phyloP scores from a whole-genome alignment of 2,888 invertebrate genomes.

The Acleris cristana region DNA sequence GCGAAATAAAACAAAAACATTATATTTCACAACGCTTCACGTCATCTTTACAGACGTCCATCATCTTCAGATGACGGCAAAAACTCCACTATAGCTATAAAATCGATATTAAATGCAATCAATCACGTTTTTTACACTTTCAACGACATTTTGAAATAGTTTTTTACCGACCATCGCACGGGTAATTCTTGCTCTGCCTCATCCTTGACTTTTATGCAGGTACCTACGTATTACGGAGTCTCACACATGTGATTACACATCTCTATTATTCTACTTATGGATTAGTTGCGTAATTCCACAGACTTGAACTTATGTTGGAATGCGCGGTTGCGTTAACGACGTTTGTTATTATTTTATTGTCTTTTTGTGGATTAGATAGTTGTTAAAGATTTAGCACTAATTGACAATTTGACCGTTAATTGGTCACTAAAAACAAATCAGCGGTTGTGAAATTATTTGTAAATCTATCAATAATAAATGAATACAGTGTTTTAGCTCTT shows the following conservation, averaged over 20 bases:
- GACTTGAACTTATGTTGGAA: conserved; percentile 19
- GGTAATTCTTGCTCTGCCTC: conserved; percentile 17
- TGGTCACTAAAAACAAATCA: too few relatives aligned
- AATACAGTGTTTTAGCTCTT: too few relatives aligned
- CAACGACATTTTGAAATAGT: conserved; percentile 31
- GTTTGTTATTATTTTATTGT: conserved; percentile 19
- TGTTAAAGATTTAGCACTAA: too few relatives aligned
- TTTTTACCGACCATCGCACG: conserved; percentile 19
- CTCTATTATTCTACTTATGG: conserved; percentile 33
- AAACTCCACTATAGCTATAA: neutral
- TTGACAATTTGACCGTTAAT: too few relatives aligned
- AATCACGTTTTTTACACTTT: conserved; percentile 10
- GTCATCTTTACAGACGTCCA: neutral
- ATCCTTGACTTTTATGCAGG: conserved; percentile 34
- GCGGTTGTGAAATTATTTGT: too few relatives aligned
- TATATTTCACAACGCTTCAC: neutral
- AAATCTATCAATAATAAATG: too few relatives aligned
- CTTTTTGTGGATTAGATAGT: neutral
- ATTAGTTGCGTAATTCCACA: conserved; percentile 27
- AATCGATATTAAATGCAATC: conserved; percentile 5
- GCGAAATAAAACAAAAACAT: too few relatives aligned
- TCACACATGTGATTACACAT: conserved; percentile 33
- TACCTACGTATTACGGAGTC: conserved; percentile 21
- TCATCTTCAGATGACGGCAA: neutral
- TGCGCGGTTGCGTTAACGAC: conserved; percentile 12